These are phyloP conservation scores for Condylura cristata DNA, from an alignment of 2,113 vertebrate genomes.

Conservation along the genomic window DNA sequence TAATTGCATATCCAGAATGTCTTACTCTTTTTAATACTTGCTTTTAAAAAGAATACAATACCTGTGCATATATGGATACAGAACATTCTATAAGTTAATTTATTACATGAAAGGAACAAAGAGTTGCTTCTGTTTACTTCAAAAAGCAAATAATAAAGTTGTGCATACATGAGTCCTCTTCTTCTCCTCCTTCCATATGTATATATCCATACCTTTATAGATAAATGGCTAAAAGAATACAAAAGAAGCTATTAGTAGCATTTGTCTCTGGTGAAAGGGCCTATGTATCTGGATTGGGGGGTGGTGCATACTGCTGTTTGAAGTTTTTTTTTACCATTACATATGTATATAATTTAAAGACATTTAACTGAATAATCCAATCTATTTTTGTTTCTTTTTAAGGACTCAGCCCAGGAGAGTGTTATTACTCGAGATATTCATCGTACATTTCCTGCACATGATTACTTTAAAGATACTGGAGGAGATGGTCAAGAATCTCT, in stretches of 20 bases:
- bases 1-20: not conserved
- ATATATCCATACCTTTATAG: not conserved
- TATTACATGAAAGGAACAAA: not conserved
- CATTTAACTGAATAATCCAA: not conserved
- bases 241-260: not conserved
- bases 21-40: constrained; percentile 26
- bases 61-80: not conserved
- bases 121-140: not conserved
- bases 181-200: not conserved
- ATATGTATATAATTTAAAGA: too few relatives aligned
- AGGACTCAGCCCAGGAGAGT: constrained; percentile 96
- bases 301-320: not conserved
- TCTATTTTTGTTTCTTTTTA: constrained; percentile 60
- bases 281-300: not conserved
- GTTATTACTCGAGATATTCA: constrained; percentile 98
- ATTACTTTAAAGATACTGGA: constrained; percentile 97
- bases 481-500: constrained; percentile 98
- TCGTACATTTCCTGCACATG: constrained; percentile 97
- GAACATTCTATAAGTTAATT: not conserved
- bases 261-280: not conserved
- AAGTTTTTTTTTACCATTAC: constrained; percentile 6
- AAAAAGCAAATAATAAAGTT: not conserved
- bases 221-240: not conserved
- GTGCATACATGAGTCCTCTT: not conserved
- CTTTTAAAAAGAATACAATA: constrained; percentile 3